Base-by-base conservation (phyloP, 2,113 vertebrate species). In the Mormyrus iriodes region DNA sequence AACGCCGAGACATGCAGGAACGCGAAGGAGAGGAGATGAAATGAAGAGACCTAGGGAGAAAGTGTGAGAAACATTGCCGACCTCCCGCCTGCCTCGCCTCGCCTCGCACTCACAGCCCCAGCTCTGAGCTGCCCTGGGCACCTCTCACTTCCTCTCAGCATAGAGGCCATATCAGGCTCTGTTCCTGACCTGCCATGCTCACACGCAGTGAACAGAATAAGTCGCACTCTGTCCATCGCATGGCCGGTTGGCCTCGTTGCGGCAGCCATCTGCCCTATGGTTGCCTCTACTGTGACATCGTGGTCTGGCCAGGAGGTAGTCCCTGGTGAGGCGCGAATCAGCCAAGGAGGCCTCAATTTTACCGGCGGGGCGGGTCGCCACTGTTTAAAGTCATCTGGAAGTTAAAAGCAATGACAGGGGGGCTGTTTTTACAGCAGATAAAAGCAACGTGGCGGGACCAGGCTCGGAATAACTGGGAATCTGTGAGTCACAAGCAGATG, bases 401-500 rank as follows among this genome's bases (percentile, higher is more conserved):
- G 17, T 91, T 94, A 93, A 95, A 88, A 48, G 88, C 90, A 42
- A 73, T n/a, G 93, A 94, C 93, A 90, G 65, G 21, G 48, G 86
- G 10, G 35, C 69, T 44, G 49, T 31, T 91, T 90, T 61, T 55
- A 69, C 87, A 44, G 48, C 82, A 27, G 42, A 86, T 85, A 85
- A 88, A 27, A 88, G 61, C 27, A 15, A 8, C 42, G 27, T 48
- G 58, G 93, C 93, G 91, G 91, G 93, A 91, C 94, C 93, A 91
- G 94, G 91, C 93, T 92, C 92, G 92, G 93, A 93, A 95, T 93
- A 93, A 93, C 93, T 93, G 93, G 93, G 93, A 95, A 93, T 93
- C 94, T 93, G 93, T 95, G 95, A 95, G 93, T 95, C 94, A 95
- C 94, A 94, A 94, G 93, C 95, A 95, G 94, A 95, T 95, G 93